A percentile compares a stretch with the other conserved stretches of the same genome.
phyloP scores from a whole-genome alignment of 2,113 vertebrate genomes.

The Phaethornis superciliosus region DNA sequence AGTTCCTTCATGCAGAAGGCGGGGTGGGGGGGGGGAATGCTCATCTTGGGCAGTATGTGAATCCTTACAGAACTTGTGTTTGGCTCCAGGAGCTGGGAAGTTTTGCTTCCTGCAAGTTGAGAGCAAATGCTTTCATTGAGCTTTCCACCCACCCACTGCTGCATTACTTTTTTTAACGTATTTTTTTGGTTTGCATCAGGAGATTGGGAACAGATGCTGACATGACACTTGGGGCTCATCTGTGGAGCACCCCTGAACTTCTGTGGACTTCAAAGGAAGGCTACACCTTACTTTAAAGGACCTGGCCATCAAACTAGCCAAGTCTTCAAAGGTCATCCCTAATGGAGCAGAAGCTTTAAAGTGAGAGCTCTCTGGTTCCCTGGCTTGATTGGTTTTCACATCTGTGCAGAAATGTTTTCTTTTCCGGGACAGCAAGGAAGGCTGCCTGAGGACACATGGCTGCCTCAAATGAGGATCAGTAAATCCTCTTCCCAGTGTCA shows the following conservation, averaged over 20 bases:
- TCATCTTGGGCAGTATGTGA: neutral
- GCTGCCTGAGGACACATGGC: neutral
- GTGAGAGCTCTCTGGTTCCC: neutral
- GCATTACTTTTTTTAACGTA: neutral
- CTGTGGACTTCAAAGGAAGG: neutral
- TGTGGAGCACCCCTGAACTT: neutral
- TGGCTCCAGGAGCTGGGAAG: neutral
- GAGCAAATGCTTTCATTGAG: neutral
- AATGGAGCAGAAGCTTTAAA: neutral
- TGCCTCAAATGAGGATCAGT: neutral
- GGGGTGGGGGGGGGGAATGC: accelerated
- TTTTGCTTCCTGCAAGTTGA: neutral
- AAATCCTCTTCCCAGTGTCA: neutral
- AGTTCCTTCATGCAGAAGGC: neutral
- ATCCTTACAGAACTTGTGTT: neutral
- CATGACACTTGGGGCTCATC: neutral
- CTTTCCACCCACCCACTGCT: neutral
- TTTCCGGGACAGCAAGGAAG: neutral
- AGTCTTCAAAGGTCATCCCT: neutral
- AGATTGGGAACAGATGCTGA: neutral
- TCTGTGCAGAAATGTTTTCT: neutral
- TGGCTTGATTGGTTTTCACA: neutral
- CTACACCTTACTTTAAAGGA: neutral
- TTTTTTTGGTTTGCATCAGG: neutral
- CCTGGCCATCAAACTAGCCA: neutral